A percentile compares a stretch with the other conserved stretches of the same genome.
phyloP scores from a whole-genome alignment of 2,888 invertebrate genomes.

The Dusona sp. region DNA sequence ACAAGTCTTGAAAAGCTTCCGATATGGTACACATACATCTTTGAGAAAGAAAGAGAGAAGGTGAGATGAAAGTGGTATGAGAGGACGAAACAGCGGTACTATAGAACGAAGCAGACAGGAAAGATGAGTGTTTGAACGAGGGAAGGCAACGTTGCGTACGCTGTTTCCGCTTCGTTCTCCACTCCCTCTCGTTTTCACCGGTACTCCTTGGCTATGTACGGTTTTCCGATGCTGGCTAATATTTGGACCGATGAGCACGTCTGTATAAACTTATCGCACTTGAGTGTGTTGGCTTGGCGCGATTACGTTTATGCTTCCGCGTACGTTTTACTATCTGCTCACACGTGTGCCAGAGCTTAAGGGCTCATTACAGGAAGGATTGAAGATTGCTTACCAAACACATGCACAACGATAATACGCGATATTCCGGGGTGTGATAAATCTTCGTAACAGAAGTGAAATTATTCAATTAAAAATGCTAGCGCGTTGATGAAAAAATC shows the following conservation, averaged over 20 bases:
- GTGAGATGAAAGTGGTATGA: not conserved
- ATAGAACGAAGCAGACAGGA: conserved; percentile 44
- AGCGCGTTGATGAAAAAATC: not conserved
- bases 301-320: conserved; percentile 11
- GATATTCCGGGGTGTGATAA: not conserved
- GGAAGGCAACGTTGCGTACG: conserved; percentile 57
- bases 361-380: conserved; percentile 27
- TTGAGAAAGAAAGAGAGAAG: not conserved
- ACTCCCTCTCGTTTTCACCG: conserved; percentile 22
- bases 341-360: conserved; percentile 6
- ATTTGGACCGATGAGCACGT: conserved; percentile 47
- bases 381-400: conserved; percentile 3
- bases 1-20: not conserved
- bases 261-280: conserved; percentile 13
- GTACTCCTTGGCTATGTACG: conserved; percentile 3
- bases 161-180: conserved; percentile 32
- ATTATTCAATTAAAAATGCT: not conserved
- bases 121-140: conserved; percentile 62
- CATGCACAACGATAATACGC: not conserved
- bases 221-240: conserved; percentile 19
- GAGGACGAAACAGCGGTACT: conserved; percentile 20
- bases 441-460: not conserved
- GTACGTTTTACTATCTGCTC: conserved; percentile 23
- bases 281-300: not conserved
- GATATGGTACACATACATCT: not conserved